A percentile compares a stretch with the other conserved stretches of the same genome.
Conservation (phyloP, 1,140 invertebrate genomes). For the Rhizoglyphus robini region DNA sequence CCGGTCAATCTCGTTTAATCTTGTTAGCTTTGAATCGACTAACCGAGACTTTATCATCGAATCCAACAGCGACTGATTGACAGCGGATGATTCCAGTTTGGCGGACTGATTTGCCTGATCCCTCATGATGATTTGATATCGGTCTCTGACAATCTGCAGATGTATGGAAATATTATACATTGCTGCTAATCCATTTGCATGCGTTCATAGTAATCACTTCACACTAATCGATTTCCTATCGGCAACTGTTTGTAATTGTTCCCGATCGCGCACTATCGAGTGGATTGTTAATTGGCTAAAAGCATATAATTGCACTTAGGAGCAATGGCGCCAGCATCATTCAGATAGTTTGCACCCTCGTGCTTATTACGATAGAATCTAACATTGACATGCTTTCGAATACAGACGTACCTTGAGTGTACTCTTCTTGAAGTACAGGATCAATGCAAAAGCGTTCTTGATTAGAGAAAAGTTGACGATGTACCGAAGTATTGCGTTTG, state of each 20-base stretch:
- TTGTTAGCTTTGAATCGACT: neutral
- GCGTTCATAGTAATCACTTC: no score
- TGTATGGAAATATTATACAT: neutral
- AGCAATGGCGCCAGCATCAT: no score
- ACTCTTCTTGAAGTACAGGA: neutral
- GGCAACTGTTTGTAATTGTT: no score
- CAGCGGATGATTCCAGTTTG: neutral
- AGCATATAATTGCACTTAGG: no score
- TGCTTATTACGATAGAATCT: no score
- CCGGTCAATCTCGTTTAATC: neutral
- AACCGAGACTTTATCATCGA: neutral
- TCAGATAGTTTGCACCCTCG: no score
- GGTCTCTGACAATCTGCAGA: neutral
- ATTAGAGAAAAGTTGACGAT: slow-evolving; percentile 1
- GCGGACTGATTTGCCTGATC: neutral
- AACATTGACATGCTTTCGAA: no score
- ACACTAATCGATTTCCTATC: no score
- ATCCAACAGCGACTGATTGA: neutral
- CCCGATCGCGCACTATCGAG: no score
- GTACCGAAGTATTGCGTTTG: neutral
- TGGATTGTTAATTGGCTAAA: no score
- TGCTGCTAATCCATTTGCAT: no score
- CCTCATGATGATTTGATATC: neutral
- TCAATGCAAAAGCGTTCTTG: neutral
- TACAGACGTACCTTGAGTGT: neutral